Conservation (phyloP, 2,888 invertebrate species). For the Xiphydria camelus region DNA sequence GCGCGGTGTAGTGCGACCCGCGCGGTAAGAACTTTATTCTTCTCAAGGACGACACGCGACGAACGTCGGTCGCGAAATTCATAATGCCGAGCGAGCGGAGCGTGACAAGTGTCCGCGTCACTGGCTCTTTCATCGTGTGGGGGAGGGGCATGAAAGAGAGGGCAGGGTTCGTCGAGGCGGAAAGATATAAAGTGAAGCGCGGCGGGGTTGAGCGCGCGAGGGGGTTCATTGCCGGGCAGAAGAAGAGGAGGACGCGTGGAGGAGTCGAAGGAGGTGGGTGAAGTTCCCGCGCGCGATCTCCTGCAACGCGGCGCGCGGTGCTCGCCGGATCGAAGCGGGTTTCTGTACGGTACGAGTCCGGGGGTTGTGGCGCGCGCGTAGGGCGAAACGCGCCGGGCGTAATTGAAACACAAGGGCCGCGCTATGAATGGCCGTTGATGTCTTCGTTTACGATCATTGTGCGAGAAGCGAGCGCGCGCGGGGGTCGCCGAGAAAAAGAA, state of each 20-base stretch:
- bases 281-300: too few relatives aligned
- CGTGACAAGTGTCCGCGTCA: conserved; percentile 12
- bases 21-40: conserved; percentile 2
- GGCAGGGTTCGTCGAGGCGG: conserved; percentile 13
- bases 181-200: conserved; percentile 16
- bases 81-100: conserved; percentile 1
- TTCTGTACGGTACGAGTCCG: conserved; percentile 18
- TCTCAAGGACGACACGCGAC: conserved; percentile 2
- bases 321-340: conserved; percentile 11
- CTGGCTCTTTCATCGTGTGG: conserved; percentile 15
- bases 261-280: conserved; percentile 1
- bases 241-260: not conserved
- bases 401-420: conserved; percentile 28
- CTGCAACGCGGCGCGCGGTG: not conserved
- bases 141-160: too few relatives aligned
- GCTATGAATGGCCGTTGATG: conserved; percentile 22
- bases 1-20: not conserved
- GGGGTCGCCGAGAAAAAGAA: too few relatives aligned
- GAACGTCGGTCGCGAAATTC: too few relatives aligned
- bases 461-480: too few relatives aligned
- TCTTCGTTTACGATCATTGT: conserved; percentile 31
- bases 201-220: conserved; percentile 7
- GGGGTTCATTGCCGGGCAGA: conserved; percentile 8
- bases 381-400: too few relatives aligned
- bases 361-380: too few relatives aligned